Base-by-base conservation (phyloP, 2,888 invertebrate species). In the Epinotia brunnichana region DNA sequence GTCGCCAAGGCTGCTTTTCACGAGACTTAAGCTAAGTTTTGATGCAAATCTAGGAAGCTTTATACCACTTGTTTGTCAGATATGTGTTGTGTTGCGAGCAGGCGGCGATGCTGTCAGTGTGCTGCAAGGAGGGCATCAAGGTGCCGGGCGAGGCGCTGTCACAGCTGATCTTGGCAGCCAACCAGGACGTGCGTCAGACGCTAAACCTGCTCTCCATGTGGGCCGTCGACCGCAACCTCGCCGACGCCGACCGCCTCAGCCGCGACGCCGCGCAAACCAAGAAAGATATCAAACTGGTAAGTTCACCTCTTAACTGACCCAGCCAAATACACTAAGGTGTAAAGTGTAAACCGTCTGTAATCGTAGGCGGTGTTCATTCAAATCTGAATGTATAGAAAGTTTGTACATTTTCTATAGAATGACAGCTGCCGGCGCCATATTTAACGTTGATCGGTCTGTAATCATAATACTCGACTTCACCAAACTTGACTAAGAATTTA, bases 171-270 rank as follows among this genome's bases (percentile, higher is more conserved):
- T 90, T 94, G 11, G 96, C 97, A 0, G 96, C 98, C 13, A 97
- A 98, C 82, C 97, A 98, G 82, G 99, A 99, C 87, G 95, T 99
- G 75, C 94, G 99, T 1, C 99, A 99, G 92, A 96, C 98, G 1
- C 94, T 99, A 62, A 98, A 99, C 88, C 95, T 98, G 84, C 92
- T 99, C 72, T 96, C 97, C 0, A 91, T 99, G 93, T 95, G 97
- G 93, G 95, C 96, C 11, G 95, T 95, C 0, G 93, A 92, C 61
- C 90, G 94, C 1, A 94, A 94, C 63, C 84, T 87, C 1, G 77
- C 95, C 29, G 90, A 94, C 13, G 83, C 89, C 0, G 95, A 95
- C 39, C 88, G 90, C 61, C 87, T 95, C 3, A 91, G 94, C 77
- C 88, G 90, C 13, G 95, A 95, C 78, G 94, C 96, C 1, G 89